phyloP scores from a whole-genome alignment of 2,797 vertebrate genomes.

The Peromyscus attwateri region DNA sequence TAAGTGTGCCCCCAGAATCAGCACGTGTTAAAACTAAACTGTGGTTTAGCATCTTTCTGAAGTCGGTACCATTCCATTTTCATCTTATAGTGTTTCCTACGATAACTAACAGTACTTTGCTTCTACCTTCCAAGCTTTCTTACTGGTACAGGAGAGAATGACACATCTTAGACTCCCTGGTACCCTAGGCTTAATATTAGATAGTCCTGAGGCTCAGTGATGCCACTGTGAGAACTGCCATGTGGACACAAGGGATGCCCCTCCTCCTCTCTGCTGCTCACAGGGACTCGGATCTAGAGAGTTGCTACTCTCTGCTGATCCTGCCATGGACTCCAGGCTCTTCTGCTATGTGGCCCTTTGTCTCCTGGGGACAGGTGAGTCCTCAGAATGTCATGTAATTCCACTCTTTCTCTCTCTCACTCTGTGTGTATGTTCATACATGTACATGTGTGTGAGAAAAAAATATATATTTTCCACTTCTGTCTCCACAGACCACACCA shows the following conservation, averaged over 20 bases:
- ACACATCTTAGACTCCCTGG: not conserved
- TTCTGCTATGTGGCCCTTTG: not conserved
- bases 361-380: slow-evolving; percentile 49
- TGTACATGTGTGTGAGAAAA: not conserved
- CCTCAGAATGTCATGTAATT: not conserved
- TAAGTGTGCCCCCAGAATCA: not conserved
- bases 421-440: not conserved
- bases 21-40: not conserved
- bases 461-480: not conserved
- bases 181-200: not conserved
- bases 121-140: not conserved
- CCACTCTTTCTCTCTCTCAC: not conserved
- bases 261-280: not conserved
- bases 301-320: not conserved
- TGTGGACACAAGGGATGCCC: fast-evolving
- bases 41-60: not conserved
- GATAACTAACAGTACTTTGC: not conserved
- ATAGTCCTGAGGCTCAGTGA: not conserved
- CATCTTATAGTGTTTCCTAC: not conserved
- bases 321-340: not conserved
- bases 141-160: not conserved
- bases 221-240: not conserved
- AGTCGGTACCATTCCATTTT: not conserved
- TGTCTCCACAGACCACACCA: slow-evolving; percentile 48
- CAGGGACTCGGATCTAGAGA: not conserved